Percentiles rank a stretch among this genome's conserved stretches.
Evolutionary conservation across 2,888 invertebrate species (phyloP).

Genomic region (Zeuzera pyrina): DNA sequence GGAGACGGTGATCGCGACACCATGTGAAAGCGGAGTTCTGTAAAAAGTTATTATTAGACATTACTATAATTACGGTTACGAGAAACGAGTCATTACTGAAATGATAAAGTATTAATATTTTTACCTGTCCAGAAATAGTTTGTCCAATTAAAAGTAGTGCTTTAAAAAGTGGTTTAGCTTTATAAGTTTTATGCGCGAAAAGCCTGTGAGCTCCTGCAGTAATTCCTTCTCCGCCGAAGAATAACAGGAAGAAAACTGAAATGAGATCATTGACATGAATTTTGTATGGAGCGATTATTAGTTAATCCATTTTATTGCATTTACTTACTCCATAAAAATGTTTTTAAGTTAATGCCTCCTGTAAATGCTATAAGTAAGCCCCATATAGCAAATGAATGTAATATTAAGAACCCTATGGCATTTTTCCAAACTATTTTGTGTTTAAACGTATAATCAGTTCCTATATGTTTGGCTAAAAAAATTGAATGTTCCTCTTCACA

Average conservation of each 20-base stretch:
- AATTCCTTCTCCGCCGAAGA: conserved; percentile 66
- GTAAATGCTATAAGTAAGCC: conserved; percentile 38
- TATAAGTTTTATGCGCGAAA: conserved; percentile 81
- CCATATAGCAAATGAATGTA: conserved; percentile 68
- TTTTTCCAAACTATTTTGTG: conserved; percentile 70
- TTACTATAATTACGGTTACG: neutral
- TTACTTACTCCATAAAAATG: conserved; percentile 35
- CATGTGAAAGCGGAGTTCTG: conserved; percentile 83
- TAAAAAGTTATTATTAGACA: conserved; percentile 9
- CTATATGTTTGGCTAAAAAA: neutral
- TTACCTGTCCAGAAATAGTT: conserved; percentile 79
- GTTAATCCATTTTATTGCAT: neutral
- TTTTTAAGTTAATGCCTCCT: conserved; percentile 26
- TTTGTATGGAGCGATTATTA: too few species aligned
- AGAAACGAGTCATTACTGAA: conserved; percentile 13
- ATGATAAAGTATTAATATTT: too few species aligned
- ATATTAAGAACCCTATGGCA: conserved; percentile 59
- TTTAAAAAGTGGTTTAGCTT: conserved; percentile 73
- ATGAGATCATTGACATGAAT: too few species aligned
- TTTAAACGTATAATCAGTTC: conserved; percentile 14
- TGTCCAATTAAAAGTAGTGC: conserved; percentile 72
- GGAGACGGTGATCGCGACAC: conserved; percentile 86
- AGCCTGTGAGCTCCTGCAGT: conserved; percentile 83
- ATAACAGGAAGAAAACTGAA: conserved; percentile 24
- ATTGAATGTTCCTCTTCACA: neutral